Conservation (phyloP, 2,113 vertebrate species). For the Cyanoramphus novaezelandiae region DNA sequence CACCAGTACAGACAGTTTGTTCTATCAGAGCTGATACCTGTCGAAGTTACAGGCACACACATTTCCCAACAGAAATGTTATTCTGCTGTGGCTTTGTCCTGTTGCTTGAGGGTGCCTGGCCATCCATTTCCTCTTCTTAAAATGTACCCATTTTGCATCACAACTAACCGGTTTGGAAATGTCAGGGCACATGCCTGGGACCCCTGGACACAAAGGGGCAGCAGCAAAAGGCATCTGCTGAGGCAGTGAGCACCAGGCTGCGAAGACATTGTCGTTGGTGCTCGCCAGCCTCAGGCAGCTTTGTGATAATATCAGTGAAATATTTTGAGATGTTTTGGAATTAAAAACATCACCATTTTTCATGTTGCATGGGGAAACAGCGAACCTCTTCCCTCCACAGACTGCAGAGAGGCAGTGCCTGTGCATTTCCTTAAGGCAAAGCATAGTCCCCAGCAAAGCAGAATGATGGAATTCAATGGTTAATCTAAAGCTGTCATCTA, state of each 20-base stretch:
- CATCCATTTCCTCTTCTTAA: slow-evolving; percentile 7
- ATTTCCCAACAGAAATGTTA: slow-evolving; percentile 8
- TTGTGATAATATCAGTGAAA: neutral
- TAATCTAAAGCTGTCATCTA: neutral
- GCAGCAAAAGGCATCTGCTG: neutral
- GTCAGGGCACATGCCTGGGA: neutral
- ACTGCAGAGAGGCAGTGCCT: neutral
- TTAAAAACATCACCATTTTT: neutral
- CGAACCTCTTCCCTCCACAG: neutral
- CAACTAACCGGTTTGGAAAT: neutral
- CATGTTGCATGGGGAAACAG: neutral
- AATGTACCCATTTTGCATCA: neutral
- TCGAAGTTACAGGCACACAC: neutral
- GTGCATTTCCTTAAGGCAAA: neutral
- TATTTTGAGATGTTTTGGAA: neutral
- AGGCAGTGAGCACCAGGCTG: neutral
- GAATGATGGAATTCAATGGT: neutral
- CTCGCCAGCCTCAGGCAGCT: neutral
- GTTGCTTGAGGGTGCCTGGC: slow-evolving; percentile 10
- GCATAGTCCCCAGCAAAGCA: neutral
- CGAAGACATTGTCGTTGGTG: accelerated
- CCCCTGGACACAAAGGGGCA: neutral
- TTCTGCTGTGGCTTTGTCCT: slow-evolving; percentile 13
- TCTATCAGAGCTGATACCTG: neutral
- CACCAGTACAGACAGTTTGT: neutral